Evolutionary conservation across 1,140 invertebrate genomes (phyloP), one percentile per base, ranked within the genome.

Genomic region (Temnothorax longispinosus): DNA sequence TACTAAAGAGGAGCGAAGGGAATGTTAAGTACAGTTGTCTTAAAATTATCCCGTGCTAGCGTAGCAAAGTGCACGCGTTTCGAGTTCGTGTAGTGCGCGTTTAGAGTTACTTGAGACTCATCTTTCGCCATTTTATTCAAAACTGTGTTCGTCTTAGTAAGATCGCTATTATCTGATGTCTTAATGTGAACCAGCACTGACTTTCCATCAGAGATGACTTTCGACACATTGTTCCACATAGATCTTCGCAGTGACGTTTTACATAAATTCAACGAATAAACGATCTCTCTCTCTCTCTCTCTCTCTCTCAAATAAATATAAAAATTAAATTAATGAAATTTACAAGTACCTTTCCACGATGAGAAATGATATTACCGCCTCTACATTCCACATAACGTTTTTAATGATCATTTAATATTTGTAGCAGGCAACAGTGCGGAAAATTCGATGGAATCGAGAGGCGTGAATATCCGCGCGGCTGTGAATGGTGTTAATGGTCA

Each of bases 381-480:
- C 38, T 62, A 44, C 27, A 32, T 74, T 58, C 3, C 18, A 8
- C n/a, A 7, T 82, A 52, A 80, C 35, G 52, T 82, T 72, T 74
- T 72, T 82, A 82, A 82, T 74, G 80, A 82, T 41, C 41, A 38
- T 74, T 82, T 82, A 82, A 82, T 82, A 82, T 82, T 82, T 82
- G 80, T 56, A 82, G 11, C 52, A 74, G 41, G 80, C 67, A 72
- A 74, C 67, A 74, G 38, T 54, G 80, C 52, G 27, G 67, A 82
- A 82, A 82, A 82, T 82, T 82, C 54, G 38, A 80, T 69, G 62
- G 62, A 67, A 82, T 82, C 50, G 80, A 72, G 80, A 82, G 80
- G 67, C 67, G 38, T 71, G 65, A 82, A 58, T 72, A 74, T 72
- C 38, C 52, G 52, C 80, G 27, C 52, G 67, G 67, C 80, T 82